Evolutionary conservation across 2,888 invertebrate genomes (phyloP), one percentile per base, ranked within the genome.

Genomic region (Drosophila antonietae): DNA sequence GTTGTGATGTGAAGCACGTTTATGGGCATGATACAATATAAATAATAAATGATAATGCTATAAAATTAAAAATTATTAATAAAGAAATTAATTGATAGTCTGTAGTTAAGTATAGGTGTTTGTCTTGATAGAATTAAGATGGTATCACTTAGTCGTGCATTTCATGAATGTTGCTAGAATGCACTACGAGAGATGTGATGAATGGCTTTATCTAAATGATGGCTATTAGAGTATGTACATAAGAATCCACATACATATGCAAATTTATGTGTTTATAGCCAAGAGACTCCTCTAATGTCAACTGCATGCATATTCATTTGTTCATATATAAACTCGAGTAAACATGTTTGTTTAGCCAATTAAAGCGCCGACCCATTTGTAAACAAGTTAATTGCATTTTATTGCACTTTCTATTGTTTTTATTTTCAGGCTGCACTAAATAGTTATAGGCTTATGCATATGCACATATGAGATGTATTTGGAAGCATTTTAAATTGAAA

Each of bases 311-410:
- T 28, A 28, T 28, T 28, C 28, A 28, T n/a, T n/a, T 52, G 23
- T 8, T 15, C 8, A 6, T 46, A 33, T 10, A 18, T 8, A 5
- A 18, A 46, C 23, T n/a, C 35, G 43, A 28, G 12, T 47, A 23
- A 33, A 57, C 43, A 39, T 14, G 39, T 14, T 57, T 33, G 33
- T 35, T 58, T 28, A 44, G 47, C 9, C 59, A 64, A 69, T 70
- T 44, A 58, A 68, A 33, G 10, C 14, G 55, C n/a, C 35, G 47
- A 28, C 43, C 53, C 35, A 47, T 20, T n/a, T 39, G 73, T 73
- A 64, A 76, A 77, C 76, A 77, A 76, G 56, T 57, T 69, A 20
- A 73, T 76, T 60, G 53, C 60, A 37, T 73, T 62, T 69, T 43
- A 76, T 65, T 73, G 46, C 68, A 63, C 55, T 64, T 70, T 69